Base-by-base conservation (phyloP, 2,113 vertebrate genomes). In the Burhinus bistriatus region DNA sequence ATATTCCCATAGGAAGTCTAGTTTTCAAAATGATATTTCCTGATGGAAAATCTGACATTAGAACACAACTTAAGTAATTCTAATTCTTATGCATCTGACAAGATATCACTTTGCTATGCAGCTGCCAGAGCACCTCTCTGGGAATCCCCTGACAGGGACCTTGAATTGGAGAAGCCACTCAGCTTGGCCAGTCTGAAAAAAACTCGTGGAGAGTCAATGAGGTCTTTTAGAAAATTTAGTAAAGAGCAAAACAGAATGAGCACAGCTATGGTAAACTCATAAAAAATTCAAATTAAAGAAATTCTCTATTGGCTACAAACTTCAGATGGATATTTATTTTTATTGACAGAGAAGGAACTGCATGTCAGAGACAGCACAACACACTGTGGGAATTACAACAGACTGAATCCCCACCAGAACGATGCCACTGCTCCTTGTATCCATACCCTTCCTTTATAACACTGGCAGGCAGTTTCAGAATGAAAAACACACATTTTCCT, bases 1-100 rank as follows among this genome's bases (percentile, higher is more conserved):
- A 42, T 55, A 89, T 85, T 95, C 83, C 77, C 73, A 84, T 5
- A 65, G 83, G 91, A 94, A 93, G 61, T 42, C 62, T 90, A 61
- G 45, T 71, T 87, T 79, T 87, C 77, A 89, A 91, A 95, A 69
- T 75, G 0, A 5, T 69, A 66, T 65, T 85, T 91, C 72, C 70
- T 85, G 78, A 85, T 76, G 75, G 75, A 94, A 95, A 95, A 85
- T 21, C 36, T 93, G 58, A 69, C 62, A 77, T 70, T 32, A 91
- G 78, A 85, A 93, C 94, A 79, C 57, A 92, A 69, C 12, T 52
- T 52, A 52, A 85, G 27, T 64, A 47, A 66, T 47, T 87, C 65
- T 69, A 82, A 62, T 91, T 85, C 49, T 90, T 66, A 34, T 38
- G 62, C 42, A 70, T 65, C 71, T 88, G 78, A 92, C 54, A 77